Base-by-base conservation (phyloP, 2,113 vertebrate species). In the Alectura lathami region DNA sequence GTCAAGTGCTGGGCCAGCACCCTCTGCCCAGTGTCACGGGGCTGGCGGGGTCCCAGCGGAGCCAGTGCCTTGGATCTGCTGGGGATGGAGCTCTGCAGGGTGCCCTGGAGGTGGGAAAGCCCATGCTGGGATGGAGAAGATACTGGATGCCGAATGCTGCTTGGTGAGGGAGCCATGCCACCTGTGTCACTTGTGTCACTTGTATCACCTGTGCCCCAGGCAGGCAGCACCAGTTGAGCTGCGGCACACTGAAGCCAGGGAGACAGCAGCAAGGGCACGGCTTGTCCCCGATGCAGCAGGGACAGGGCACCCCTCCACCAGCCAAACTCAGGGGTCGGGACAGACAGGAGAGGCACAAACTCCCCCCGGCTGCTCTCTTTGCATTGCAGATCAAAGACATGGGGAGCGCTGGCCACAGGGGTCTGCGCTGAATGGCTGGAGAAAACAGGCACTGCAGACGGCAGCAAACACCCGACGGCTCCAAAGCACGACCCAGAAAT, bases 301-400 rank as follows among this genome's bases (percentile, higher is more conserved):
- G 70, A 85, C 67, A 32, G 50, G 54, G 54, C 47, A 73, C 53
- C 75, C 56, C 23, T 83, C 54, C 77, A 75, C 57, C 81, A 73
- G 54, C 67, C 17, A 3, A 78, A 89, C 83, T 0, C 14, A 70
- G 48, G 75, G 64, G 59, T 88, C 4, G 2, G 40, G 38, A 47
- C 5, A 8, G 29, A 42, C 4, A 1, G 50, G 56, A 82, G 84
- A 83, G 54, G 67, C 72, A 83, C 56, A n/a, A 80, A 90, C 47
- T 93, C 86, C 76, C 88, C 76, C 68, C 3, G 9, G 74, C 70
- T 9, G 3, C 80, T 90, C 91, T 96, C 94, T 95, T 91, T 95
- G 95, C 89, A 93, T 94, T 96, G 93, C 92, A 96, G 94, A 96
- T 96, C 93, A 97, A 96, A 97, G 95, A 83, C 87, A 76, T 38